These are phyloP conservation scores for Palythoa grandis DNA, from an alignment of 92 coral and sea anemone genomes.

Conservation along the genomic window DNA sequence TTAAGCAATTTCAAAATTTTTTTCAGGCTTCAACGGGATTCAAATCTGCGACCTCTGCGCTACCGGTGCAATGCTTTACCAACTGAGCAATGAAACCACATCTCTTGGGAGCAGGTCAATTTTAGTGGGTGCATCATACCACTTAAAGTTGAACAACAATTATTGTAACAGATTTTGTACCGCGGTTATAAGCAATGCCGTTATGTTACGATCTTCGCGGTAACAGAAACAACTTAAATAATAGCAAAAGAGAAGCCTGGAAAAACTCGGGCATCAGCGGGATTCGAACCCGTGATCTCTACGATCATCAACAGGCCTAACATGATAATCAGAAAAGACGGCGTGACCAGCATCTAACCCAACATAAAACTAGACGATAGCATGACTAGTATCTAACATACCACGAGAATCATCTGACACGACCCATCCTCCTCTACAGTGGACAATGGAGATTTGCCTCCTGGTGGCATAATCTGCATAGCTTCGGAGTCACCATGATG, in stretches of 20 bases:
- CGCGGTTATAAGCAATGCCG: background rate
- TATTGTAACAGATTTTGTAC: background rate
- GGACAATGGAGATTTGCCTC: slow-evolving; percentile 63
- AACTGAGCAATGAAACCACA: too few species aligned
- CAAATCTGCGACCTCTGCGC: too few species aligned
- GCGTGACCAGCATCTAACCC: background rate
- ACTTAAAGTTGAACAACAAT: background rate
- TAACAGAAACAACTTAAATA: too few species aligned
- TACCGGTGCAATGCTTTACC: too few species aligned
- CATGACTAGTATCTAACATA: background rate
- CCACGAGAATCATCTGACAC: slow-evolving; percentile 69
- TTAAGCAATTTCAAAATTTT: too few species aligned
- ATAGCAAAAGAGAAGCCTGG: too few species aligned
- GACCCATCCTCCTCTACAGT: slow-evolving; percentile 59
- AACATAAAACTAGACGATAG: background rate
- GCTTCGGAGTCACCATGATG: slow-evolving; percentile 41
- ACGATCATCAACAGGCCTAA: too few species aligned
- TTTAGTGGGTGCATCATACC: too few species aligned
- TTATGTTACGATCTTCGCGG: background rate
- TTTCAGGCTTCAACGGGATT: too few species aligned
- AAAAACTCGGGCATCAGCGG: too few species aligned
- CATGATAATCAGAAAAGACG: too few species aligned
- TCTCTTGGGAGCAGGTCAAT: background rate
- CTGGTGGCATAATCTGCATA: slow-evolving; percentile 61
- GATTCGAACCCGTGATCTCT: too few species aligned